These are phyloP conservation scores for Protaetia brevitarsis DNA, from an alignment of 1,140 invertebrate species.

Conservation along the genomic window DNA sequence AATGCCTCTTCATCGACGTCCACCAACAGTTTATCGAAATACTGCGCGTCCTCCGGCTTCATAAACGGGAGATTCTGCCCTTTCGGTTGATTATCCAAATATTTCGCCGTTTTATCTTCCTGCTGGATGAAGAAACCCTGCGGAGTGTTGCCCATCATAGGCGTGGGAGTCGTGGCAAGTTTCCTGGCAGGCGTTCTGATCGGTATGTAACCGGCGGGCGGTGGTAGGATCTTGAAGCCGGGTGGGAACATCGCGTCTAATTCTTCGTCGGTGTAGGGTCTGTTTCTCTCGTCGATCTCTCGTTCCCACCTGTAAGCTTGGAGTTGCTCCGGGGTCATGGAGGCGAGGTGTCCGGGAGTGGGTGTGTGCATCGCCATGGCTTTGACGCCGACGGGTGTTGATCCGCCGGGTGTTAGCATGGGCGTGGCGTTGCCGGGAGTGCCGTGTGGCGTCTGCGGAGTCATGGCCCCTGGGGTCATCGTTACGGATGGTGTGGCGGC, in stretches of 20 bases:
- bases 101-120: constrained; percentile 80
- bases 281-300: constrained; percentile 97
- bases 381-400: constrained; percentile 92
- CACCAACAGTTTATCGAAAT: constrained; percentile 97
- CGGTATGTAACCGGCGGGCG: constrained; percentile 94
- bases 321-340: constrained; percentile 98
- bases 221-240: constrained; percentile 96
- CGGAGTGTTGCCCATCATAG: constrained; percentile 75
- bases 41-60: constrained; percentile 99
- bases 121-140: constrained; percentile 95
- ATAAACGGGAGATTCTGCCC: constrained; percentile 91
- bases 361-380: constrained; percentile 98
- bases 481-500: constrained; percentile 63
- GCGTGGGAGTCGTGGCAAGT: constrained; percentile 96
- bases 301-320: constrained; percentile 98
- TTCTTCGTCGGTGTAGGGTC: constrained; percentile 95
- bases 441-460: constrained; percentile 67
- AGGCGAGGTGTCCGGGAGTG: constrained; percentile 88
- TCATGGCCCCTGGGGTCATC: constrained; percentile 69
- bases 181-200: constrained; percentile 96
- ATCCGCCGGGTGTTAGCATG: constrained; percentile 70
- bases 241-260: constrained; percentile 95
- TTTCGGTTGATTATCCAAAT: constrained; percentile 96
- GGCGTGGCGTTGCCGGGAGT: constrained; percentile 65
- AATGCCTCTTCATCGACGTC: constrained; percentile 97